A percentile compares a stretch with the other conserved stretches of the same genome.
These are phyloP conservation scores for Papilio machaon DNA, from an alignment of 1,140 invertebrate species.

Conservation along the genomic window DNA sequence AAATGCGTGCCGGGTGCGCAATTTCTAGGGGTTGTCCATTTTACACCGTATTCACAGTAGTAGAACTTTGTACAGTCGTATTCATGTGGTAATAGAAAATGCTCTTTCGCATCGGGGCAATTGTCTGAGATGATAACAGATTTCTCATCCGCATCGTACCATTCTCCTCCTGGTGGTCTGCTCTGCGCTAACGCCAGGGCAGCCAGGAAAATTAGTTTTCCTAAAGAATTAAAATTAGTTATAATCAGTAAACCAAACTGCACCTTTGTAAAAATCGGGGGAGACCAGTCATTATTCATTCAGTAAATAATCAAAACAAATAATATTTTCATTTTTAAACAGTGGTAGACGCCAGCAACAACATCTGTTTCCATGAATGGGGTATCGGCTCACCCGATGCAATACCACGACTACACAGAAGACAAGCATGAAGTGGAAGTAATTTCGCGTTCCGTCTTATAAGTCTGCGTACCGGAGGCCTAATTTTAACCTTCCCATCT, in stretches of 20 bases:
- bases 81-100: conserved; percentile 65
- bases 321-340: too few species aligned
- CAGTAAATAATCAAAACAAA: neutral
- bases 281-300: too few species aligned
- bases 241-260: neutral
- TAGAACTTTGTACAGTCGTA: conserved; percentile 71
- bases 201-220: conserved; percentile 53
- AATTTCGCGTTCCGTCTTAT: too few species aligned
- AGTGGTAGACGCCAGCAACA: too few species aligned
- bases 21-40: conserved; percentile 42
- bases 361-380: too few species aligned
- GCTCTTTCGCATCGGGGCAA: conserved; percentile 43
- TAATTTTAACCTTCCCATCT: too few species aligned
- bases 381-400: too few species aligned
- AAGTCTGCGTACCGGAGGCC: too few species aligned
- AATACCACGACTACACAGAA: too few species aligned
- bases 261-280: neutral
- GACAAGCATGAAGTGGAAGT: too few species aligned
- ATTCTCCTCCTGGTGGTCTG: conserved; percentile 40
- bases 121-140: conserved; percentile 33
- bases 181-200: conserved; percentile 47
- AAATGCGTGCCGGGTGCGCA: conserved; percentile 65
- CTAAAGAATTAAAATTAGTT: conserved; percentile 44
- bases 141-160: neutral
- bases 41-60: conserved; percentile 64